Evolutionary conservation across 2,888 invertebrate genomes (phyloP).

Genomic region (Athalia circularis): DNA sequence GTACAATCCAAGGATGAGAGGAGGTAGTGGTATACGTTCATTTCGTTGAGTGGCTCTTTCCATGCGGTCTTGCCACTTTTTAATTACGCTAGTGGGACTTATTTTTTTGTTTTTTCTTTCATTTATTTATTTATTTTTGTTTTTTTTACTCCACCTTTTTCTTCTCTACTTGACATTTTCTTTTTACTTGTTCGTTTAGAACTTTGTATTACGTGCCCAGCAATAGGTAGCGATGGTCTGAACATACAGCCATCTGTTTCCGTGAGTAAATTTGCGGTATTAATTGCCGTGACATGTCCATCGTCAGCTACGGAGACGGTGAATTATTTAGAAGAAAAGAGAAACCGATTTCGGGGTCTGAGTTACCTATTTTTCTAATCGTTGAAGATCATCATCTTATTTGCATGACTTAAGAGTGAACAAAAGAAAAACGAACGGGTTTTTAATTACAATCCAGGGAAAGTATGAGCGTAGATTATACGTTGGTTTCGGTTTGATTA

Average conservation of each 20-base stretch:
- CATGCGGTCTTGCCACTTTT: constrained; percentile 35
- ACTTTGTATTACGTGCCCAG: too few species aligned
- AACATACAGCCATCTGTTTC: neutral
- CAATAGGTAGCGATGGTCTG: neutral
- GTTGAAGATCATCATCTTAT: too few species aligned
- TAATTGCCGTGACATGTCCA: too few species aligned
- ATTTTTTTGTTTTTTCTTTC: neutral
- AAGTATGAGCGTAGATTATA: too few species aligned
- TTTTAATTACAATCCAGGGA: too few species aligned
- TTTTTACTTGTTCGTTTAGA: neutral
- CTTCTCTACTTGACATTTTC: neutral
- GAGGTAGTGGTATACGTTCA: constrained; percentile 16
- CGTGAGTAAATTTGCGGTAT: neutral
- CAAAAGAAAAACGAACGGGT: too few species aligned
- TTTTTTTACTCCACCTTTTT: neutral
- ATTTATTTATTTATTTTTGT: neutral
- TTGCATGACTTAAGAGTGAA: too few species aligned
- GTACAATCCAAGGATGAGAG: constrained; percentile 16
- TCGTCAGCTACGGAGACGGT: too few species aligned
- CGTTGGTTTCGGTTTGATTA: too few species aligned
- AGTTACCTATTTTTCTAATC: too few species aligned
- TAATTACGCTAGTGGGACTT: constrained; percentile 43
- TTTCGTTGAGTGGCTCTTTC: constrained; percentile 39
- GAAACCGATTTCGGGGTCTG: too few species aligned
- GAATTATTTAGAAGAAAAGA: too few species aligned